phyloP scores from a whole-genome alignment of 2,113 vertebrate species.

The Phoxinus phoxinus region DNA sequence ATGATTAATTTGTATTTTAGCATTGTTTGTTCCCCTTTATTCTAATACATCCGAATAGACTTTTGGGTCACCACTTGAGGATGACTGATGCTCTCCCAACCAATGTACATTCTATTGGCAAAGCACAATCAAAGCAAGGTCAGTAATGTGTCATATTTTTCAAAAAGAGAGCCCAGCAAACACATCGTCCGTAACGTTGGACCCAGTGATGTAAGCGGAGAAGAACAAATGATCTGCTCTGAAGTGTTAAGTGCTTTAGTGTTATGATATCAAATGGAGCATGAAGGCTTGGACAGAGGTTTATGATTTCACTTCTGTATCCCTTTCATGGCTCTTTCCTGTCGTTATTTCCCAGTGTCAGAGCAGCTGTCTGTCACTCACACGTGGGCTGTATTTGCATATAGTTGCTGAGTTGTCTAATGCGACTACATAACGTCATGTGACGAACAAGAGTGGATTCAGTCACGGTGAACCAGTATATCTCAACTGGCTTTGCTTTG shows the following conservation, averaged over 20 bases:
- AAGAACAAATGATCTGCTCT: slow-evolving; percentile 64
- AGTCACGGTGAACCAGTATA: not conserved
- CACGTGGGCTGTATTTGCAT: slow-evolving; percentile 65
- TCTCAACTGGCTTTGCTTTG: not conserved
- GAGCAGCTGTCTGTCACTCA: slow-evolving; percentile 53
- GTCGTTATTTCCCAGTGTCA: slow-evolving; percentile 61
- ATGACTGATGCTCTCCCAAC: not conserved
- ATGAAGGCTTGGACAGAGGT: slow-evolving; percentile 74
- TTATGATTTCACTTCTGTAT: slow-evolving; percentile 75
- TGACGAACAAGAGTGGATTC: slow-evolving; percentile 41
- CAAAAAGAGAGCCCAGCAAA: slow-evolving; percentile 34
- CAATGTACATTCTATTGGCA: not conserved
- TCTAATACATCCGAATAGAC: not conserved
- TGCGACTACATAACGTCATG: slow-evolving; percentile 35
- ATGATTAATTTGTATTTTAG: not conserved
- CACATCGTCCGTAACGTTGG: slow-evolving; percentile 25
- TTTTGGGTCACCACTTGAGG: not conserved
- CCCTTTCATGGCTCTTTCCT: slow-evolving; percentile 71
- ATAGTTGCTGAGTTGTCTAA: slow-evolving; percentile 62
- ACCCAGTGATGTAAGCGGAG: slow-evolving; percentile 11
- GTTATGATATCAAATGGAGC: slow-evolving; percentile 80
- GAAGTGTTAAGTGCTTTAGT: slow-evolving; percentile 73
- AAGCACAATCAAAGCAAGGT: slow-evolving; percentile 11
- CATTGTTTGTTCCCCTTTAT: not conserved
- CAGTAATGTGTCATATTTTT: slow-evolving; percentile 33